Base-by-base conservation (phyloP, 30 jellyfish, hydroid and myxozoan species). In the Chironex yamaguchii region DNA sequence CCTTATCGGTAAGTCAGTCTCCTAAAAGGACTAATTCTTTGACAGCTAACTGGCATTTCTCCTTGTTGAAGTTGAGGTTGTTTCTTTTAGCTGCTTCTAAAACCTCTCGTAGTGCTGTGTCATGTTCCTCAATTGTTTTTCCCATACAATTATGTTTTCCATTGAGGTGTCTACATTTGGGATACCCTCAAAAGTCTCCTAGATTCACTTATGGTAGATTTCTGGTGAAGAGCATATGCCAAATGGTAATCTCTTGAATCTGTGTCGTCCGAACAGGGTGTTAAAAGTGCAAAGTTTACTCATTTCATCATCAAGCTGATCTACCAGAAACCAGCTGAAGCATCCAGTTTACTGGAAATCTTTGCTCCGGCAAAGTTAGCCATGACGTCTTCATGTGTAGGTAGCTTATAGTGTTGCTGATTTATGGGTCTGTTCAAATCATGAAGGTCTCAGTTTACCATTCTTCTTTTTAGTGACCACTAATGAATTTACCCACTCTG, bases 321-420 rank as follows among this genome's bases (percentile, higher is more conserved):
- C 85, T 72, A 71, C 85, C 76, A 72, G 29, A 36, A 72, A 6
- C 48, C 85, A 72, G 42, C 71, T 33, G 71, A 27, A 49, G 42
- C 85, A 72, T 72, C 85, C 50, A 36, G 42, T 42, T 36, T 73
- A 73, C 73, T 35, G 76, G 51, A 36, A 73, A 73, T 73, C 86
- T 36, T 71, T 70, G 49, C 51, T 71, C n/a, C n/a, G n/a, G n/a
- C n/a, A n/a, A n/a, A n/a, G 29, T 0, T 36, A 4, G 76, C 49
- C 49, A 26, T 71, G 74, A 73, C 86, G 51, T 73, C 86, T 42
- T 73, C 86, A 34, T 71, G 52, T 73, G 86, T 73, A 49, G 86
- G 86, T 73, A 73, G 34, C 34, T 49, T 73, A 28, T 73, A 52
- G 51, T 73, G 86, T 62, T 73, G 62, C 51, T 73, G 49, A 71